These are phyloP conservation scores for Mythimna lalbum DNA, from an alignment of 2,888 invertebrate species.

Conservation along the genomic window DNA sequence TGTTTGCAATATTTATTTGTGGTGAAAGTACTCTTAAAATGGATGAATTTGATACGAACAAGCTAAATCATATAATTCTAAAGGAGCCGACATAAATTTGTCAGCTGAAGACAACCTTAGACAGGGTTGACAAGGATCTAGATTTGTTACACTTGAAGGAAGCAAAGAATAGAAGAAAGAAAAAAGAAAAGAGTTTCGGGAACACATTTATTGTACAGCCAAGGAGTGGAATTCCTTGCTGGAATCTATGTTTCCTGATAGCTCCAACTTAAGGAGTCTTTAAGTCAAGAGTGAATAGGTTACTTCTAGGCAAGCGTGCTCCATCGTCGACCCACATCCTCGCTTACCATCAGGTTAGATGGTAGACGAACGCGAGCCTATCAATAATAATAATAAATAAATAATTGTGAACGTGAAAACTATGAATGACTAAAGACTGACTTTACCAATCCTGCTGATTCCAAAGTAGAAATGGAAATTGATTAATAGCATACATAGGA, in stretches of 20 bases:
- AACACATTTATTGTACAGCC: too few species aligned
- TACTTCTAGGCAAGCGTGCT: too few species aligned
- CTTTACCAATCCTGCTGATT: not conserved
- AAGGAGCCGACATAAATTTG: constrained; percentile 29
- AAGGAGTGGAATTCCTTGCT: too few species aligned
- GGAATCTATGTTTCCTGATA: too few species aligned
- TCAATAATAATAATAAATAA: too few species aligned
- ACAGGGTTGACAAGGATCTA: constrained; percentile 8
- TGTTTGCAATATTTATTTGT: constrained; percentile 44
- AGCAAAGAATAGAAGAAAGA: not conserved
- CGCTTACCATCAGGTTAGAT: too few species aligned
- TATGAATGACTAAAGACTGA: not conserved
- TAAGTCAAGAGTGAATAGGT: too few species aligned
- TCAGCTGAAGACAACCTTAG: constrained; percentile 20
- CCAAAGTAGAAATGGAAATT: not conserved
- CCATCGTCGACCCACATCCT: too few species aligned
- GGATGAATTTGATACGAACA: constrained; percentile 44
- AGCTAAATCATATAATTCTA: constrained; percentile 36
- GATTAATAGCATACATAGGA: not conserved
- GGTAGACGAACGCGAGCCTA: too few species aligned
- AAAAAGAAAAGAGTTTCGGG: too few species aligned
- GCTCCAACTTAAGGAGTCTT: too few species aligned
- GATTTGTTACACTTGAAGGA: not conserved
- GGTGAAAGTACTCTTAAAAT: constrained; percentile 59
- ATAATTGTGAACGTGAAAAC: not conserved